Base-by-base conservation (phyloP, 2,797 vertebrate species). In the Helarctos malayanus region DNA sequence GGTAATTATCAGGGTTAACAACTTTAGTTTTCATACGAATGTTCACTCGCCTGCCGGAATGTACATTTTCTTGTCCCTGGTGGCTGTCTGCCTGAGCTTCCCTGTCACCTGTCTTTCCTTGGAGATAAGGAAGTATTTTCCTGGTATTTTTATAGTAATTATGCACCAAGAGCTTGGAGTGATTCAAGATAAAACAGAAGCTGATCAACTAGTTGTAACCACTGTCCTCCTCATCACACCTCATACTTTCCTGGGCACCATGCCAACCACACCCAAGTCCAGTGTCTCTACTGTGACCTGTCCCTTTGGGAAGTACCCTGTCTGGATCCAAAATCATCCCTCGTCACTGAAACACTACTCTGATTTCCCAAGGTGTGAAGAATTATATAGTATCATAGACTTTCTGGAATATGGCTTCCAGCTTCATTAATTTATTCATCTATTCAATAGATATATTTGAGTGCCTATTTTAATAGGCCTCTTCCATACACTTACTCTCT, bases 21-120 rank as follows among this genome's bases (percentile, higher is more conserved):
- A 45, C 35, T 61, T 96, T 47, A 54, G 45, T 76, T 93, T 97
- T 61, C 57, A 23, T 38, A 85, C 45, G 45, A 89, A 76, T 69
- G n/a, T 41, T 54, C 35, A n/a, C 68, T 91, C 2, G 2, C 25
- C 91, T 82, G 69, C 54, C n/a, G 93, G 27, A 54, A 81, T 35
- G n/a, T 49, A 19, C 90, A 11, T 59, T 90, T 49, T 93, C 25
- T 38, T 89, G 23, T 41, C 4, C 27, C 47, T 10, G 13, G 27
- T 79, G 75, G 47, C 15, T 61, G 21, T 78, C 73, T 63, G 27
- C 23, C 23, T 52, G 32, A 80, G 61, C 12, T 45, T 81, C 54
- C 3, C 56, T 25, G 12, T 79, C 23, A 68, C 71, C 21, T 63
- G 15, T 47, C 41, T 12, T 88, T 78, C 78, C 69, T 95, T 91